These are phyloP conservation scores for Gavialis gangeticus DNA, from an alignment of 2,113 vertebrate species.

Conservation along the genomic window DNA sequence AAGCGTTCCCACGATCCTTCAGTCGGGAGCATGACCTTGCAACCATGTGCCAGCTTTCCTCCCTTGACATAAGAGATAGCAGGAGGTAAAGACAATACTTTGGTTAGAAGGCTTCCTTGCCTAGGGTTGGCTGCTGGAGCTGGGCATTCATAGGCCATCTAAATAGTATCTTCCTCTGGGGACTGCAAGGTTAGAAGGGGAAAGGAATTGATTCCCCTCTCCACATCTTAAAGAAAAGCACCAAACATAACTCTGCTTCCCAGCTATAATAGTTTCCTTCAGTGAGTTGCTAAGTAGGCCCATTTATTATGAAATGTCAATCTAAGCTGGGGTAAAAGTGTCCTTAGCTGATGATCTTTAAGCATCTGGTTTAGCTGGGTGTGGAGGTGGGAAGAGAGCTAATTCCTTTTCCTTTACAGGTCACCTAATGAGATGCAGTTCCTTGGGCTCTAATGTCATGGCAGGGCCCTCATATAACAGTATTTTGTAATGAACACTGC, in stretches of 20 bases:
- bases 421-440: not conserved
- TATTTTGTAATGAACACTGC: not conserved
- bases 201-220: conserved; percentile 12
- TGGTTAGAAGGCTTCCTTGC: conserved; percentile 4
- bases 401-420: not conserved
- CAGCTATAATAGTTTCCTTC: not conserved
- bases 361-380: not conserved
- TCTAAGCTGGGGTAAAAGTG: not conserved
- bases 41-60: conserved; percentile 21
- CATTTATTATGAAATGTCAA: not conserved
- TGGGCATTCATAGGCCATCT: not conserved
- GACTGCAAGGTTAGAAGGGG: not conserved
- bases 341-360: not conserved
- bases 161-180: not conserved
- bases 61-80: not conserved
- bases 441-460: not conserved
- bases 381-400: not conserved
- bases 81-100: conserved; percentile 52
- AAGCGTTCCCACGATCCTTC: conserved; percentile 59
- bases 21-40: conserved; percentile 36
- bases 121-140: conserved; percentile 25
- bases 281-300: not conserved
- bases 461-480: not conserved
- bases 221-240: not conserved
- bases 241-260: not conserved